phyloP scores from a whole-genome alignment of 2,888 invertebrate species.

The Pristionchus arcanus region DNA sequence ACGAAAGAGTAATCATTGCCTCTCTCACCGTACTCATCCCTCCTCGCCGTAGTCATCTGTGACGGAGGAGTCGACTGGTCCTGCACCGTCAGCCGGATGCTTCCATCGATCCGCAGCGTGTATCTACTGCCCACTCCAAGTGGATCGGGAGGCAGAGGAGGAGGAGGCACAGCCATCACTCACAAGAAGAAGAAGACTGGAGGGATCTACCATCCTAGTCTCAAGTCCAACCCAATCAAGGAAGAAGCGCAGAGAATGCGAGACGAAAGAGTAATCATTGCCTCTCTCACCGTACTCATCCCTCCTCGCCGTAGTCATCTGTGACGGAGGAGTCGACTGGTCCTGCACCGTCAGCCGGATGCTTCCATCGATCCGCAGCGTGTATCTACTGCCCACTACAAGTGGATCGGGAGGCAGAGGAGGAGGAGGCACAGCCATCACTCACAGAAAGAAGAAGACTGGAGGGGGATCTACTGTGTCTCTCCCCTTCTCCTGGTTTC shows the following conservation, averaged over 20 bases:
- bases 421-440: neutral
- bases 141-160: neutral
- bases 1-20: neutral
- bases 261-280: neutral
- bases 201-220: neutral
- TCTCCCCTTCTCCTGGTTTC: neutral
- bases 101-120: slow-evolving; percentile 54
- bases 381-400: slow-evolving; percentile 1
- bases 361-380: slow-evolving; percentile 53
- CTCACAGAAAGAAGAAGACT: neutral
- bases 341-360: slow-evolving; percentile 47
- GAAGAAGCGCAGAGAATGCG: neutral
- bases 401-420: slow-evolving; percentile 1
- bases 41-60: slow-evolving; percentile 42
- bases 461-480: neutral
- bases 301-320: slow-evolving; percentile 40
- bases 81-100: slow-evolving; percentile 47
- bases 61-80: neutral
- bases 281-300: slow-evolving; percentile 49
- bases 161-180: slow-evolving; percentile 6
- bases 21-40: slow-evolving; percentile 46
- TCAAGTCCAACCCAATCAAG: neutral
- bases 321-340: neutral
- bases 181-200: neutral
- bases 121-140: slow-evolving; percentile 2